phyloP scores from a whole-genome alignment of 2,797 vertebrate genomes.

The Microctenopoma steveboyesi region DNA sequence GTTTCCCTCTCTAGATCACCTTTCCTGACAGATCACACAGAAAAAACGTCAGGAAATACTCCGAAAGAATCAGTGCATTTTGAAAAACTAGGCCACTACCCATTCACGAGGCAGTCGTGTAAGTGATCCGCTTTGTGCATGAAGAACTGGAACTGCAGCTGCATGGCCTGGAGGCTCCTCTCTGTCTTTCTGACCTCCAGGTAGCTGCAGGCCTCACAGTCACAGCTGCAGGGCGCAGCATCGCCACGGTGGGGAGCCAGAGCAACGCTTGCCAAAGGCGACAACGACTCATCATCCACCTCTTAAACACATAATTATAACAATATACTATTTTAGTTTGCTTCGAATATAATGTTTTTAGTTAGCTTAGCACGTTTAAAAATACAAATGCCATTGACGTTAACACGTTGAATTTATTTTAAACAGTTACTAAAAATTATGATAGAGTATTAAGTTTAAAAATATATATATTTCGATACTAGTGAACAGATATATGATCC shows the following conservation, averaged over 20 bases:
- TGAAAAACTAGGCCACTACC: constrained; percentile 35
- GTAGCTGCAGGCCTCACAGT: not conserved
- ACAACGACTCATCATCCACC: constrained; percentile 1
- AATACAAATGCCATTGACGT: no score
- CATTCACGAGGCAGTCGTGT: constrained; percentile 63
- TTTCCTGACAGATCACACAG: constrained; percentile 64
- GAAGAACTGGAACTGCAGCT: constrained; percentile 80
- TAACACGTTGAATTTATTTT: no score
- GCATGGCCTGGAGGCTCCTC: constrained; percentile 67
- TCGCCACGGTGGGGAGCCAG: constrained; percentile 57
- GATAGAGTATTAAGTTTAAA: no score
- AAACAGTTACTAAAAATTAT: not conserved
- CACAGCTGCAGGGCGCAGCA: constrained; percentile 13
- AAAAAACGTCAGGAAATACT: not conserved
- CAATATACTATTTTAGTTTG: no score
- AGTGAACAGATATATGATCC: not conserved
- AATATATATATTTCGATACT: not conserved
- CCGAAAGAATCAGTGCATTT: no score
- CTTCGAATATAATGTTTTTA: no score
- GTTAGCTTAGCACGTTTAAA: no score
- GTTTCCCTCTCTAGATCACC: constrained; percentile 65
- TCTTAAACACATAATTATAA: constrained; percentile 2
- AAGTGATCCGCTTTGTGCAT: constrained; percentile 81
- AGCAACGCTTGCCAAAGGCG: constrained; percentile 14
- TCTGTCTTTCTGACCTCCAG: constrained; percentile 53